phyloP scores from a whole-genome alignment of 2,113 vertebrate genomes.

The Cynopterus brachyotis region DNA sequence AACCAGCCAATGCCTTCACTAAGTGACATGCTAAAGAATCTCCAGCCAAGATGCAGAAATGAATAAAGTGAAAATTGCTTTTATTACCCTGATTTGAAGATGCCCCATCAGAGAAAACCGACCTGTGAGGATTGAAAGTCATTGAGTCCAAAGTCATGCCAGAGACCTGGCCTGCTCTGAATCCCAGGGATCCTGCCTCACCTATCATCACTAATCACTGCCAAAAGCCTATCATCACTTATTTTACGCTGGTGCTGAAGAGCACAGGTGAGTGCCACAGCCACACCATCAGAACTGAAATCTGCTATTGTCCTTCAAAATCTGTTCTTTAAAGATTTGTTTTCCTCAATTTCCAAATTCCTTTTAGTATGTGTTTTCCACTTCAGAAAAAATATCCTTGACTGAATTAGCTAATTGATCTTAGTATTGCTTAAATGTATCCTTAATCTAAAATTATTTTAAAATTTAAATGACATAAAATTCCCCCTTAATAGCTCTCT shows the following conservation, averaged over 20 bases:
- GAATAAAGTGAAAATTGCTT: constrained; percentile 50
- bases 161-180: background rate
- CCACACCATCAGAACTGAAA: background rate
- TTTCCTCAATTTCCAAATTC: background rate
- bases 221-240: background rate
- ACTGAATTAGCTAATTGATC: background rate
- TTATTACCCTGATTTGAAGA: constrained; percentile 52
- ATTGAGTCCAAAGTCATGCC: background rate
- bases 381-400: background rate
- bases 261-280: background rate
- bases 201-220: background rate
- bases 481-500: background rate
- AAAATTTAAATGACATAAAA: background rate
- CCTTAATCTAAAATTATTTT: background rate
- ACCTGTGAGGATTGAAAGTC: constrained; percentile 15
- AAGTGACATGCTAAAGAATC: constrained; percentile 32
- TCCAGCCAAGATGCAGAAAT: constrained; percentile 46
- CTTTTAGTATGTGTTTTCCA: background rate
- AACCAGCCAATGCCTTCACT: background rate
- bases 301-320: background rate
- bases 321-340: background rate
- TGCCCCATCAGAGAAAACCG: background rate
- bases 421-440: background rate
- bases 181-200: background rate
- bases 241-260: background rate